These are phyloP conservation scores for Tympanuchus pallidicinctus DNA, from an alignment of 2,113 vertebrate genomes.

Conservation along the genomic window DNA sequence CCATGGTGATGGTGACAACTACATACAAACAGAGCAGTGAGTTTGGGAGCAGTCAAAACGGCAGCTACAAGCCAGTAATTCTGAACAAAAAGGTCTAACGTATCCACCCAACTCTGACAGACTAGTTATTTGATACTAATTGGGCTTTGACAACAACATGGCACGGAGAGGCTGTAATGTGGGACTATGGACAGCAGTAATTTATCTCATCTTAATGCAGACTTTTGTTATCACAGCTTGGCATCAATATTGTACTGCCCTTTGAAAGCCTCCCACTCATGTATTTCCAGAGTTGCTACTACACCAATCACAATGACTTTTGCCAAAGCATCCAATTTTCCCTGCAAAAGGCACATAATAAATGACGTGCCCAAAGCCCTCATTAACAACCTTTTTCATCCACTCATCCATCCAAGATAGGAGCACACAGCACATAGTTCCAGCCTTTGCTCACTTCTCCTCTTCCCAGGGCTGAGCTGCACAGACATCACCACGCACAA, in stretches of 20 bases:
- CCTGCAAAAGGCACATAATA: slow-evolving; percentile 6
- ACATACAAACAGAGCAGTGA: rapidly evolving
- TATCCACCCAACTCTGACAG: background rate
- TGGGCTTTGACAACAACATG: background rate
- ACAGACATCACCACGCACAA: background rate
- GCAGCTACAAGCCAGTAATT: slow-evolving; percentile 14
- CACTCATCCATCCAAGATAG: background rate
- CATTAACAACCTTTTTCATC: slow-evolving; percentile 17
- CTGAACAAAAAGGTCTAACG: background rate
- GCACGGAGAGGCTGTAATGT: background rate
- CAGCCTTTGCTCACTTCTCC: background rate
- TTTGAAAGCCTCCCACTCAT: background rate
- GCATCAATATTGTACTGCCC: background rate
- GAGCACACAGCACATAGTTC: background rate
- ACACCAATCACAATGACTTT: background rate
- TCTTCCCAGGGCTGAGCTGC: background rate
- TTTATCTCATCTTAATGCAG: background rate
- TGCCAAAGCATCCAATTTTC: slow-evolving; percentile 6
- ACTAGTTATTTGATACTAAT: slow-evolving; percentile 18
- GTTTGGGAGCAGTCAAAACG: background rate
- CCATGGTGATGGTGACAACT: background rate
- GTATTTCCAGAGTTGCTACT: background rate
- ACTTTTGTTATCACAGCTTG: background rate
- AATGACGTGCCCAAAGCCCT: background rate
- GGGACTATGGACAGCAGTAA: background rate